Conservation (phyloP, 2,888 invertebrate species). For the Glyphotaelius pellucidus region DNA sequence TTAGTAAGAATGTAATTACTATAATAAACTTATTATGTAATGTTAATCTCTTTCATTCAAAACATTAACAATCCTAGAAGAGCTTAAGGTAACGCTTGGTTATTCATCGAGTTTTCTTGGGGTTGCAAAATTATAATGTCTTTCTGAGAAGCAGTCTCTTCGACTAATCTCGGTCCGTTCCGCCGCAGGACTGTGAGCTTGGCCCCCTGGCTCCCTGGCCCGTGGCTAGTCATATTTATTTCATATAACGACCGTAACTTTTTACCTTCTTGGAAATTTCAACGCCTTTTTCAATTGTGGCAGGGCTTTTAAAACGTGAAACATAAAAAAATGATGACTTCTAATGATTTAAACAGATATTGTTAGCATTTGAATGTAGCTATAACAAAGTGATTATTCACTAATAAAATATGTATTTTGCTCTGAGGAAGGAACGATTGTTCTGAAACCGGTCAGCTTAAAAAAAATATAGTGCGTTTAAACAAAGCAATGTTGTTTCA, state of each 20-base stretch:
- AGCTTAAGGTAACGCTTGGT: too few species aligned
- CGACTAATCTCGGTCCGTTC: neutral
- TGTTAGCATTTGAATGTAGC: too few species aligned
- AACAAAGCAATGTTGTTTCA: too few species aligned
- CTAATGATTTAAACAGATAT: neutral
- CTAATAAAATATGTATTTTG: too few species aligned
- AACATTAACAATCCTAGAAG: neutral
- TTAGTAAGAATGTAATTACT: too few species aligned
- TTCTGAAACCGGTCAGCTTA: too few species aligned
- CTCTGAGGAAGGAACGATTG: too few species aligned
- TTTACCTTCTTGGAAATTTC: slow-evolving; percentile 53
- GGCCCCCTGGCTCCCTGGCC: neutral
- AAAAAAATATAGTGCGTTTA: too few species aligned
- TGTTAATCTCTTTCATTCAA: neutral
- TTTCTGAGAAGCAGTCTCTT: neutral
- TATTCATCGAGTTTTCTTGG: neutral
- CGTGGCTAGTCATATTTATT: slow-evolving; percentile 63
- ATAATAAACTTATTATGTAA: too few species aligned
- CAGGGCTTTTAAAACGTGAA: slow-evolving; percentile 6
- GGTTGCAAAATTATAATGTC: neutral
- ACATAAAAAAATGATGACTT: neutral
- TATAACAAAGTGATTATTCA: too few species aligned
- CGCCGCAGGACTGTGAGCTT: neutral
- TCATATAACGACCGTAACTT: slow-evolving; percentile 60
- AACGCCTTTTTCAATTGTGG: slow-evolving; percentile 52